Conservation (phyloP, 2,888 invertebrate genomes). For the Zygothrica quintamaculata region DNA sequence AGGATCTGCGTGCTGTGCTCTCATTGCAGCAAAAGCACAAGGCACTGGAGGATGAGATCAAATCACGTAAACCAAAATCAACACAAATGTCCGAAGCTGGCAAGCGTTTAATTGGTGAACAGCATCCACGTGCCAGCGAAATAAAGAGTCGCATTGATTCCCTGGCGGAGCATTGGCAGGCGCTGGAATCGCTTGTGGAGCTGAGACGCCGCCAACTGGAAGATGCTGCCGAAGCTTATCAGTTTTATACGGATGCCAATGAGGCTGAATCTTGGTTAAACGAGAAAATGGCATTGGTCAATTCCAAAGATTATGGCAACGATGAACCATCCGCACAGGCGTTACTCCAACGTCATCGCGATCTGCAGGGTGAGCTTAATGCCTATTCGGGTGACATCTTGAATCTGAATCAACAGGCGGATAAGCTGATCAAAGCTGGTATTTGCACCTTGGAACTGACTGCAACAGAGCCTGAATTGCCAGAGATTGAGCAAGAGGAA, state of each 20-base stretch:
- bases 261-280: slow-evolving; percentile 99
- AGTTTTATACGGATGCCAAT: slow-evolving; percentile 98
- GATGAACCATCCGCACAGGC: slow-evolving; percentile 97
- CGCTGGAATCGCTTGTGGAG: slow-evolving; percentile 93
- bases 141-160: slow-evolving; percentile 92
- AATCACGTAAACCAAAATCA: slow-evolving; percentile 88
- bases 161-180: slow-evolving; percentile 93
- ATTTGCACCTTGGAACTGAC: slow-evolving; percentile 86
- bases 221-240: slow-evolving; percentile 96
- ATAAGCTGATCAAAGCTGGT: slow-evolving; percentile 90
- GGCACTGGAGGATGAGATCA: slow-evolving; percentile 94
- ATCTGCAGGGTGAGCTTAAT: slow-evolving; percentile 93
- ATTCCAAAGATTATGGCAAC: slow-evolving; percentile 94
- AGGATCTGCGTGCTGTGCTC: slow-evolving; percentile 95
- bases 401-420: slow-evolving; percentile 91
- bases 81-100: slow-evolving; percentile 90
- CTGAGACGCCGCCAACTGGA: slow-evolving; percentile 90
- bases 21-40: slow-evolving; percentile 97
- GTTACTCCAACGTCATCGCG: slow-evolving; percentile 93
- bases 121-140: slow-evolving; percentile 92
- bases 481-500: slow-evolving; percentile 88
- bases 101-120: slow-evolving; percentile 89
- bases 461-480: slow-evolving; percentile 87
- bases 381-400: slow-evolving; percentile 95
- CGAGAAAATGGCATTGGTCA: slow-evolving; percentile 96